phyloP scores from a whole-genome alignment of 2,113 vertebrate genomes.

The Megaleporinus macrocephalus region DNA sequence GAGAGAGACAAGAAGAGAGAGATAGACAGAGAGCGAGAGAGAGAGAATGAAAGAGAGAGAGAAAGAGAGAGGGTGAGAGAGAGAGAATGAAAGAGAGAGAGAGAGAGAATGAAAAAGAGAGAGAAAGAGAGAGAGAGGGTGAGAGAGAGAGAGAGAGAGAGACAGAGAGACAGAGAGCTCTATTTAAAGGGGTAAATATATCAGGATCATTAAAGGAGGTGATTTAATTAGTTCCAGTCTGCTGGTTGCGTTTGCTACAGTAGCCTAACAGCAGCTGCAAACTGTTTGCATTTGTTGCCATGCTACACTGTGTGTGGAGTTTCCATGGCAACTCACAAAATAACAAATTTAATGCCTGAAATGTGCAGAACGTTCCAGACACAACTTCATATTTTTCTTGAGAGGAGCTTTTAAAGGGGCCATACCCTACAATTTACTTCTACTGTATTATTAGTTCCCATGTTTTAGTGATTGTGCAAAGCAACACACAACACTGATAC shows the following conservation, averaged over 20 bases:
- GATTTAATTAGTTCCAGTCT: conserved; percentile 50
- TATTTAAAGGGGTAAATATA: neutral
- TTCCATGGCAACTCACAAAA: conserved; percentile 45
- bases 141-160: neutral
- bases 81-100: too few relatives aligned
- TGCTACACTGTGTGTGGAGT: conserved; percentile 38
- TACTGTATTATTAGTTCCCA: too few relatives aligned
- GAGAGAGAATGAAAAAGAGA: too few relatives aligned
- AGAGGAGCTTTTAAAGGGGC: neutral
- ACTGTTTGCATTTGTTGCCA: neutral
- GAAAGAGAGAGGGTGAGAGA: too few relatives aligned
- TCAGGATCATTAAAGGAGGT: conserved; percentile 8
- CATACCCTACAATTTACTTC: too few relatives aligned
- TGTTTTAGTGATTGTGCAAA: too few relatives aligned
- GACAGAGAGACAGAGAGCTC: neutral
- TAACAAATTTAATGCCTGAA: conserved; percentile 14
- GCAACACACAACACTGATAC: too few relatives aligned
- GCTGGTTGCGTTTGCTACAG: conserved; percentile 13
- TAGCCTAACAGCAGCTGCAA: conserved; percentile 12
- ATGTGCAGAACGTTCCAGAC: neutral
- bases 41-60: too few relatives aligned
- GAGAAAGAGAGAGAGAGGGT: too few relatives aligned
- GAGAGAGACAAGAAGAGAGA: too few relatives aligned
- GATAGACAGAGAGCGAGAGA: too few relatives aligned
- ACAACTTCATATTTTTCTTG: neutral